phyloP scores from a whole-genome alignment of 2,888 invertebrate genomes.

The Lypha dubia region DNA sequence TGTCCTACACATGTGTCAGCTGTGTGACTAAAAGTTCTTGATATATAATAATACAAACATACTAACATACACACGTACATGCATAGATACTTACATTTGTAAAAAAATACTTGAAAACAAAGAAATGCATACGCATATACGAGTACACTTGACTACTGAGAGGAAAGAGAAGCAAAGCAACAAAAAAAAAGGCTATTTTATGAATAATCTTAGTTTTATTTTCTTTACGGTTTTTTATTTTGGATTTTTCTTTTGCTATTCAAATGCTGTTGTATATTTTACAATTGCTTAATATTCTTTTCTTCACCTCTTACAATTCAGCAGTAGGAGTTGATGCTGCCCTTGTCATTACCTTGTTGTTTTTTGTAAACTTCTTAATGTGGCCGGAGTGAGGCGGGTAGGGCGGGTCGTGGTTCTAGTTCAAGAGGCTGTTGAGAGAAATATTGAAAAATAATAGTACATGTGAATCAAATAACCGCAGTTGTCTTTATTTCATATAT shows the following conservation, averaged over 20 bases:
- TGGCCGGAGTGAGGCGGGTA: too few species aligned
- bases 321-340: neutral
- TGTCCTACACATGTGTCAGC: conserved; percentile 57
- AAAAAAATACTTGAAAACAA: conserved; percentile 5
- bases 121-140: conserved; percentile 17
- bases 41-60: conserved; percentile 5
- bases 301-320: neutral
- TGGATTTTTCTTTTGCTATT: neutral
- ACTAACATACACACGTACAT: neutral
- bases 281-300: conserved; percentile 27
- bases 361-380: neutral
- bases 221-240: neutral
- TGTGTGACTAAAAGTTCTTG: conserved; percentile 41
- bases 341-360: neutral
- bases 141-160: conserved; percentile 14
- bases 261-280: neutral
- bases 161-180: conserved; percentile 2
- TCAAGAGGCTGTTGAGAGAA: conserved; percentile 7
- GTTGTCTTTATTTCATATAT: conserved; percentile 27
- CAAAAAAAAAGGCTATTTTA: too few species aligned
- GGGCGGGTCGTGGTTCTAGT: neutral
- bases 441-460: conserved; percentile 29
- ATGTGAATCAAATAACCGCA: conserved; percentile 41
- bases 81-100: neutral
- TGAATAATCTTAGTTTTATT: neutral